These are phyloP conservation scores for Nasonovia ribisnigri DNA, from an alignment of 2,888 invertebrate genomes.

Conservation along the genomic window DNA sequence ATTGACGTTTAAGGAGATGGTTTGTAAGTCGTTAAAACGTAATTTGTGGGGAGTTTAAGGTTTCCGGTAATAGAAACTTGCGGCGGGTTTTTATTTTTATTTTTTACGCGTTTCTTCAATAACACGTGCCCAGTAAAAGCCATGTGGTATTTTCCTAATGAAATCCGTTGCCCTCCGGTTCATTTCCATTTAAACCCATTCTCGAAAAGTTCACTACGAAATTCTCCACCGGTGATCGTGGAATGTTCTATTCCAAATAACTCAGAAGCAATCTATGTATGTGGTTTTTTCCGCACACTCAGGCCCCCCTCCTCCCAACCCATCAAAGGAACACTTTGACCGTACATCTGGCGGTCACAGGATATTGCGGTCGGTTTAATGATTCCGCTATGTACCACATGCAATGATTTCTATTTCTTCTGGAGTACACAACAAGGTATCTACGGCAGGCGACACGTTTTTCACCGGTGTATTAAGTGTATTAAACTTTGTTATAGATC, in stretches of 20 bases:
- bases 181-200: constrained; percentile 43
- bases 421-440: background rate
- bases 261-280: background rate
- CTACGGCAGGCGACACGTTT: background rate
- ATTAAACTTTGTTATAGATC: constrained; percentile 21
- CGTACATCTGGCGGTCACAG: constrained; percentile 10
- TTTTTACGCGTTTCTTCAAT: constrained; percentile 34
- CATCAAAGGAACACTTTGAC: background rate
- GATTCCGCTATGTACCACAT: background rate
- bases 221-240: constrained; percentile 6
- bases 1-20: background rate
- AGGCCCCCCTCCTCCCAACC: too few species aligned
- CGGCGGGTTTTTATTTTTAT: constrained; percentile 3
- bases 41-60: constrained; percentile 10
- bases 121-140: constrained; percentile 59
- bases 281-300: background rate
- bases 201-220: constrained; percentile 36
- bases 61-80: constrained; percentile 47
- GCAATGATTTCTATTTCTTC: constrained; percentile 16
- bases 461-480: background rate
- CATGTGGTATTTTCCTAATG: constrained; percentile 63
- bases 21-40: constrained; percentile 15
- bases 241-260: constrained; percentile 48
- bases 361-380: constrained; percentile 42
- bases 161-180: constrained; percentile 39